Evolutionary conservation across 2,113 vertebrate genomes (phyloP), one percentile per base, ranked within the genome.

Genomic region (Peromyscus leucopus): DNA sequence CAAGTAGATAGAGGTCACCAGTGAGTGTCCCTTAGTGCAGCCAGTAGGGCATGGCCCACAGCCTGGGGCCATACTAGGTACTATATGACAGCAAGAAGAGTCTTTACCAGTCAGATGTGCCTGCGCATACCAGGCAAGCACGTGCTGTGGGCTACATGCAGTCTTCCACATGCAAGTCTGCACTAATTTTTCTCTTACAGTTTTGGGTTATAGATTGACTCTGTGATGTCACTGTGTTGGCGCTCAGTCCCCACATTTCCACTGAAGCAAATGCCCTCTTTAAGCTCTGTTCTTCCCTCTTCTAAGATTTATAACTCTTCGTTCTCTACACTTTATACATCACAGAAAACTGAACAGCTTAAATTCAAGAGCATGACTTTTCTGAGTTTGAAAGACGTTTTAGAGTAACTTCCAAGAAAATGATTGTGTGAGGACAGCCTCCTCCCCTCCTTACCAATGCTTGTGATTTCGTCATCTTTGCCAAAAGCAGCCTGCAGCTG

Each of bases 311-410:
- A 31, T 48, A 78, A 83, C 33, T 67, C 33, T 55, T 55, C 3
- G 51, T 95, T 93, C 92, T 86, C 48, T 74, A 28, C 3, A 5
- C 22, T 69, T 85, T 13, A 10, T 22, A 4, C 63, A 31, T 95
- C 61, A 88, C 82, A 88, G 24, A 57, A 91, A 71, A 63, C 22
- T 74, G n/a, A 75, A 36, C 19, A 76, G n/a, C 17, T 95, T 7
- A 91, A 93, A 67, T 93, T 55, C 79, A 69, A n/a, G 48, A 76
- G 26, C 28, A 74, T 86, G 80, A 79, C 71, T 93, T 94, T 59
- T 57, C 57, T 80, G 80, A 39, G 17, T 94, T 91, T 71, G 83
- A 86, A 67, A 89, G 57, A 93, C 33, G 65, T 80, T 74, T 80
- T 84, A 89, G 42, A 94, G 57, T 61, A 93, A 74, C 33, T 87